Evolutionary conservation across 2,888 invertebrate genomes (phyloP).

Genomic region (Diaphora mendica): DNA sequence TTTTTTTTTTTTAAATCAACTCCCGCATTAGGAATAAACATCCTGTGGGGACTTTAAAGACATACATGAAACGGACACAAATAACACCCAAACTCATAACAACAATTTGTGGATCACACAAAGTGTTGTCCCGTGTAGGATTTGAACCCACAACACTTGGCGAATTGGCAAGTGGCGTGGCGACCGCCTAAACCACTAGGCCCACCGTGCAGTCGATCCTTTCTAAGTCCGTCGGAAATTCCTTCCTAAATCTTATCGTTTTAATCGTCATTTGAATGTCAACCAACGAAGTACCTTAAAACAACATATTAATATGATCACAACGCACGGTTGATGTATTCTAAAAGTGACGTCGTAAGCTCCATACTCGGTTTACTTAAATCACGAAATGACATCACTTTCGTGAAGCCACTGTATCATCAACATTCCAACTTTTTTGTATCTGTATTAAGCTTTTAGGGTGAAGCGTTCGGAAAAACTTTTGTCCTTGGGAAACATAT

Average conservation of each 20-base stretch:
- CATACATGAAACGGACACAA: too few species aligned
- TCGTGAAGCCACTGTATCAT: constrained; percentile 37
- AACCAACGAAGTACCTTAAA: neutral
- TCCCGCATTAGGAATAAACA: too few species aligned
- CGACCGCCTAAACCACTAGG: too few species aligned
- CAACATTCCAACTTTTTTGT: constrained; percentile 34
- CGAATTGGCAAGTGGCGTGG: too few species aligned
- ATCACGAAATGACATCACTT: constrained; percentile 23
- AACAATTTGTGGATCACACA: too few species aligned
- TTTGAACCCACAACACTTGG: too few species aligned
- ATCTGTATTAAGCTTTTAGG: constrained; percentile 38
- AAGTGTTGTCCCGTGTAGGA: too few species aligned
- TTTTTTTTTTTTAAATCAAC: too few species aligned
- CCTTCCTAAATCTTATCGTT: neutral
- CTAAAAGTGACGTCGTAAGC: constrained; percentile 11
- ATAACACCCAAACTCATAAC: too few species aligned
- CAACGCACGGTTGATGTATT: neutral
- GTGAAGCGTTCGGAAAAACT: constrained; percentile 29
- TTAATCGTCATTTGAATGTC: neutral
- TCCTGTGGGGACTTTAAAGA: too few species aligned
- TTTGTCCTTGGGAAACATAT: constrained; percentile 38
- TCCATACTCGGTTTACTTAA: constrained; percentile 7
- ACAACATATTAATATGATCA: neutral
- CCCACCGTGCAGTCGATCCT: too few species aligned
- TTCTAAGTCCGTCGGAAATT: too few species aligned